These are phyloP conservation scores for Leiothrix lutea DNA, from an alignment of 2,113 vertebrate species.

Conservation along the genomic window DNA sequence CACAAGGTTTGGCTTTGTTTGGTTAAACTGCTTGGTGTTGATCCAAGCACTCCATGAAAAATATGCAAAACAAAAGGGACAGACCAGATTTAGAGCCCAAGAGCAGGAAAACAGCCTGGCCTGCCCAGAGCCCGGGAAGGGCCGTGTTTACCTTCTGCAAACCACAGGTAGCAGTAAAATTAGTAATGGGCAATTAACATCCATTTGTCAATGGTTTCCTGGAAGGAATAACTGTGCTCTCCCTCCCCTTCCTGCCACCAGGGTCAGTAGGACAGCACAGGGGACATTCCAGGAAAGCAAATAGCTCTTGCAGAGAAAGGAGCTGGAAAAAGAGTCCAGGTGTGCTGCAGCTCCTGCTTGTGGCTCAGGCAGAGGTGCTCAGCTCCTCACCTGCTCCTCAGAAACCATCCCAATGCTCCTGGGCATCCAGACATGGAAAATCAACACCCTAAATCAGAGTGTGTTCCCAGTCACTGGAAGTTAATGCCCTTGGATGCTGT, in stretches of 20 bases:
- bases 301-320: not conserved
- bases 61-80: not conserved
- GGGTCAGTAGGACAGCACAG: not conserved
- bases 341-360: not conserved
- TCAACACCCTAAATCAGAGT: not conserved
- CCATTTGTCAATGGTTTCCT: slow-evolving; percentile 50
- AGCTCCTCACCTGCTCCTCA: not conserved
- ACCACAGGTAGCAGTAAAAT: slow-evolving; percentile 63
- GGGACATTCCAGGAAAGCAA: slow-evolving; percentile 30
- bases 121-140: not conserved
- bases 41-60: not conserved
- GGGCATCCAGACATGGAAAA: not conserved
- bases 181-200: slow-evolving; percentile 57
- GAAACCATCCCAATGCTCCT: not conserved
- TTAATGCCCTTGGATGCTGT: not conserved
- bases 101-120: slow-evolving; percentile 22
- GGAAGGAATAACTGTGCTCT: slow-evolving; percentile 17
- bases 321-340: not conserved
- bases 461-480: not conserved
- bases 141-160: slow-evolving; percentile 40
- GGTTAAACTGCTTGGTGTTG: not conserved
- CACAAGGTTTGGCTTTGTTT: not conserved
- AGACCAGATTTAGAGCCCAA: not conserved
- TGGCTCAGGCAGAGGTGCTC: not conserved
- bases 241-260: slow-evolving; percentile 34